Conservation (phyloP, 2,113 vertebrate genomes). For the Seriola aureovittata region DNA sequence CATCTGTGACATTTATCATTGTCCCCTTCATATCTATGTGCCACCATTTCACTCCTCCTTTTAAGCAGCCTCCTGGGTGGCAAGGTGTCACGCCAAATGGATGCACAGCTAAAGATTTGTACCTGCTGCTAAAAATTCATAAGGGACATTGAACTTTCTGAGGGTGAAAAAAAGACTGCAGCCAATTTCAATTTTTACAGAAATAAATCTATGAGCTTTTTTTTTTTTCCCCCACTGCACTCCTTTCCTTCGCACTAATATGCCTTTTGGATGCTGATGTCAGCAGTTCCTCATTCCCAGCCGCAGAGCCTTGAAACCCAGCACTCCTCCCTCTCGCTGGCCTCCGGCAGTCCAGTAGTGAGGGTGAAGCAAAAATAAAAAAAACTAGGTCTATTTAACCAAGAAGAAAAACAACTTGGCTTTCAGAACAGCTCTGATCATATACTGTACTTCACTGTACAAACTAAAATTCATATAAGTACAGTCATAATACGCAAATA, state of each 20-base stretch:
- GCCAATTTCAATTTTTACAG: constrained; percentile 60
- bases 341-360: constrained; percentile 52
- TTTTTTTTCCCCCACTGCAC: constrained; percentile 25
- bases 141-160: constrained; percentile 21
- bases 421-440: constrained; percentile 34
- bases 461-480: constrained; percentile 18
- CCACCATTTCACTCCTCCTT: constrained; percentile 51
- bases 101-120: constrained; percentile 27
- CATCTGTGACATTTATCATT: constrained; percentile 84
- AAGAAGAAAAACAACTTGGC: constrained; percentile 57
- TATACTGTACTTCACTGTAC: constrained; percentile 12
- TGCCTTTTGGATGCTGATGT: constrained; percentile 76
- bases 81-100: constrained; percentile 26
- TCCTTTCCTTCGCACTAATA: constrained; percentile 66
- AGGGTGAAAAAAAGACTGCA: constrained; percentile 34
- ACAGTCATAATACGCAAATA: constrained; percentile 9
- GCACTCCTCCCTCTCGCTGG: constrained; percentile 42
- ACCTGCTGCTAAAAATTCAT: constrained; percentile 40
- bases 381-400: constrained; percentile 63
- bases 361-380: constrained; percentile 51
- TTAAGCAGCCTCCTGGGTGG: constrained; percentile 32
- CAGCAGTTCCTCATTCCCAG: constrained; percentile 68
- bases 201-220: constrained; percentile 74
- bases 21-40: constrained; percentile 67
- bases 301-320: constrained; percentile 54